Conservation (phyloP, 2,797 vertebrate genomes). For the Percopsis omiscomaycus region DNA sequence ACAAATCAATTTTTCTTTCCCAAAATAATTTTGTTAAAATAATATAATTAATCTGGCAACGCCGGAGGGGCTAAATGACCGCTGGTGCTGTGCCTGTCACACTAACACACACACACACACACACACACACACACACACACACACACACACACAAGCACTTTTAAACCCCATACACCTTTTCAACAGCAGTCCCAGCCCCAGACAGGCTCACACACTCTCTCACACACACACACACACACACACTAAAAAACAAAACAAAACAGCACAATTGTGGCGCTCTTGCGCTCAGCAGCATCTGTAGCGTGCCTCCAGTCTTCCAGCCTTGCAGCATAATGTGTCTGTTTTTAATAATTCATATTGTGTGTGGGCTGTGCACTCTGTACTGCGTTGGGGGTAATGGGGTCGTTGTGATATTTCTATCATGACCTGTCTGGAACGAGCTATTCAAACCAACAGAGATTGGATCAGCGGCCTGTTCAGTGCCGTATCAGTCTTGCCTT, state of each 20-base stretch:
- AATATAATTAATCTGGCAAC: too few species aligned
- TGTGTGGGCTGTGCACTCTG: slow-evolving; percentile 65
- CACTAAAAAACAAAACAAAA: neutral
- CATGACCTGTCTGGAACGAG: slow-evolving; percentile 64
- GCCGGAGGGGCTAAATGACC: too few species aligned
- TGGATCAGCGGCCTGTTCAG: slow-evolving; percentile 65
- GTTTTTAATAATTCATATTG: slow-evolving; percentile 76
- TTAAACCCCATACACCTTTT: too few species aligned
- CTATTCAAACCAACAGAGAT: slow-evolving; percentile 63
- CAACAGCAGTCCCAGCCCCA: slow-evolving; percentile 12
- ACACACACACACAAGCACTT: neutral
- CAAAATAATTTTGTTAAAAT: too few species aligned
- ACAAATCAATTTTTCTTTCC: too few species aligned
- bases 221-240: slow-evolving; percentile 1
- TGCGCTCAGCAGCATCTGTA: slow-evolving; percentile 71
- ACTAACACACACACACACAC: too few species aligned
- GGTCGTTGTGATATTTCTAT: slow-evolving; percentile 77
- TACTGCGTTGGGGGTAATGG: slow-evolving; percentile 70
- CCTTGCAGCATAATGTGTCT: slow-evolving; percentile 72
- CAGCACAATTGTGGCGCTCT: slow-evolving; percentile 40
- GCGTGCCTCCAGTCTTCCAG: slow-evolving; percentile 66
- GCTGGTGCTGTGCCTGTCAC: too few species aligned
- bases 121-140: neutral
- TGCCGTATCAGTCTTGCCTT: slow-evolving; percentile 65
- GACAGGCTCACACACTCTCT: slow-evolving; percentile 5